A percentile compares a stretch with the other conserved stretches of the same genome.
These are phyloP conservation scores for Gymnogyps californianus DNA, from an alignment of 2,113 vertebrate genomes.

Conservation along the genomic window DNA sequence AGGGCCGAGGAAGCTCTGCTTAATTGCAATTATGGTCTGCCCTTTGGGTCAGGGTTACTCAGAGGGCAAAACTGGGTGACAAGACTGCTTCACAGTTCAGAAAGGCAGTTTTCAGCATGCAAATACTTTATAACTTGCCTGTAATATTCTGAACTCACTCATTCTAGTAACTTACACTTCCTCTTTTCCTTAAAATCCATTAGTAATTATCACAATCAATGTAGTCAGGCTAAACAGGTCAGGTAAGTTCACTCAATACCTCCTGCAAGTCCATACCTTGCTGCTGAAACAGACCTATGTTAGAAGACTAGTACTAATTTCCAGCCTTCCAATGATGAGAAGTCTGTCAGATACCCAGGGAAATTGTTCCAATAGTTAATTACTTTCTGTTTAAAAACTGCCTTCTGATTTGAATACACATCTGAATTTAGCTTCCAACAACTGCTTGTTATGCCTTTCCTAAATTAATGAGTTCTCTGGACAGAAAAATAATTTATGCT, in stretches of 20 bases:
- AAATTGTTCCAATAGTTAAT: background rate
- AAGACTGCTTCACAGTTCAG: background rate
- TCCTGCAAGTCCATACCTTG: background rate
- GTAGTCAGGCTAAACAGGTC: background rate
- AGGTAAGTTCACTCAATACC: background rate
- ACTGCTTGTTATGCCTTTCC: background rate
- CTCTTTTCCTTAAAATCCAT: background rate
- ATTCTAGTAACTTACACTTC: background rate
- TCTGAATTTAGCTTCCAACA: background rate
- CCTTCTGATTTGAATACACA: background rate
- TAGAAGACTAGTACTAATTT: background rate
- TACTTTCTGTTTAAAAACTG: background rate
- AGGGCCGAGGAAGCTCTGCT: background rate
- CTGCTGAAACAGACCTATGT: background rate
- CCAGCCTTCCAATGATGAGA: background rate
- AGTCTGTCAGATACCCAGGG: background rate
- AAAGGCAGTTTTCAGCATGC: background rate
- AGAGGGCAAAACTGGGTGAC: background rate
- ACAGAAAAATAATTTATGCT: background rate
- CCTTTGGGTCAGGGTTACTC: background rate
- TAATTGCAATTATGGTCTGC: background rate
- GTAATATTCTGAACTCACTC: background rate
- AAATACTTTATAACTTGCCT: background rate
- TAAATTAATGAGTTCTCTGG: background rate
- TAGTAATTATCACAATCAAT: background rate